phyloP scores from a whole-genome alignment of 2,113 vertebrate genomes.

The Pipra filicauda region DNA sequence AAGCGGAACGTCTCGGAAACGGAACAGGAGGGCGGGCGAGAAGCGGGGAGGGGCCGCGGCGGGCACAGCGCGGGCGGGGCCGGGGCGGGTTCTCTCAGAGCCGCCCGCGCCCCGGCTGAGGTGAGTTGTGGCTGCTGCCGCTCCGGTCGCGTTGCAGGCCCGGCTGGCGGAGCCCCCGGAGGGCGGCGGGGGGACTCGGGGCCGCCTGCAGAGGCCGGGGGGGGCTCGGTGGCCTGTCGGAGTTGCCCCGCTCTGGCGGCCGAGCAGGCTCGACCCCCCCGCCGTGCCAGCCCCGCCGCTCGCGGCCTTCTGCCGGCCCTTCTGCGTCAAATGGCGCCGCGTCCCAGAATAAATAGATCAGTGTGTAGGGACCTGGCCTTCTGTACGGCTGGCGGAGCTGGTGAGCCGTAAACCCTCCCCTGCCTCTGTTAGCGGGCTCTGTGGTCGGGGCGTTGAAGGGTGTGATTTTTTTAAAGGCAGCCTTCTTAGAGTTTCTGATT shows the following conservation, averaged over 20 bases:
- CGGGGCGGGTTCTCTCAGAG: background rate
- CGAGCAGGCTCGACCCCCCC: too few relatives aligned
- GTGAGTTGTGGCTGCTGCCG: background rate
- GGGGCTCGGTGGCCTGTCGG: background rate
- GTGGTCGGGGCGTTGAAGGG: fast-evolving
- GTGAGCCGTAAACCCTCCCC: fast-evolving
- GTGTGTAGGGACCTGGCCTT: fast-evolving
- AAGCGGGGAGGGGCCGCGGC: background rate
- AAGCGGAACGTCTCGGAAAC: fast-evolving
- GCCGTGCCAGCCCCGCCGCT: background rate
- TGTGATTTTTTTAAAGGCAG: background rate
- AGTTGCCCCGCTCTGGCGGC: background rate
- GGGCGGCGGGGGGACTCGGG: background rate
- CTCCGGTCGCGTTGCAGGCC: background rate
- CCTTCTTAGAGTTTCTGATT: fast-evolving
- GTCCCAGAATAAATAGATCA: fast-evolving
- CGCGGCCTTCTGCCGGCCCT: fast-evolving
- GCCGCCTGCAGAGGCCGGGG: too few relatives aligned
- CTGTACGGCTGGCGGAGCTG: fast-evolving
- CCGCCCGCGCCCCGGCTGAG: background rate
- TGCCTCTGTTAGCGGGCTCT: too few relatives aligned
- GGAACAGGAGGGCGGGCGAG: too few relatives aligned
- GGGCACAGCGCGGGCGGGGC: background rate
- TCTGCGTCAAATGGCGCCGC: background rate
- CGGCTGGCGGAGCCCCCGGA: too few relatives aligned